Evolutionary conservation across 2,113 vertebrate species (phyloP).

Genomic region (Odontophorus gujanensis): DNA sequence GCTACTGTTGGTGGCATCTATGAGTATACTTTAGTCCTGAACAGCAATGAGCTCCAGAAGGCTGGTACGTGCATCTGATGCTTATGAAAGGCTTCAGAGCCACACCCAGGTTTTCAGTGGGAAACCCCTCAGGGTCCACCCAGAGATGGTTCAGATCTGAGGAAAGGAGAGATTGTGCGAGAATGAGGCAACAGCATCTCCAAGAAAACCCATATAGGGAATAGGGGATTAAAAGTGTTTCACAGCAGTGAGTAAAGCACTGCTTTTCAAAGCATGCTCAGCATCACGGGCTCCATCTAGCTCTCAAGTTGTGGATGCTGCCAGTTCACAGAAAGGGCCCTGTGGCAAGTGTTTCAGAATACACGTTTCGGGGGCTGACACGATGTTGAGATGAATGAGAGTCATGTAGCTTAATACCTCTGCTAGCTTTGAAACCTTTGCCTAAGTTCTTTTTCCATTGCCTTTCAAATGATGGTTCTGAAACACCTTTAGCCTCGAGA

Average conservation of each 20-base stretch:
- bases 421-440: slow-evolving; percentile 31
- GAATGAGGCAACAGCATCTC: not conserved
- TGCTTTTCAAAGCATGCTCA: not conserved
- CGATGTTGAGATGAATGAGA: slow-evolving; percentile 42
- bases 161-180: not conserved
- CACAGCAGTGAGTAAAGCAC: not conserved
- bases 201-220: not conserved
- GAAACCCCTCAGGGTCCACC: not conserved
- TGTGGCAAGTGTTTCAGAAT: not conserved
- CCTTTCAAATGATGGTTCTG: slow-evolving; percentile 27
- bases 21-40: slow-evolving; percentile 85
- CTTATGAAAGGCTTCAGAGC: not conserved
- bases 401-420: not conserved
- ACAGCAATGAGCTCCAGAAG: slow-evolving; percentile 76
- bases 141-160: not conserved
- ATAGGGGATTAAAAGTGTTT: not conserved
- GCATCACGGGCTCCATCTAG: not conserved
- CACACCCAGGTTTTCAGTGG: not conserved
- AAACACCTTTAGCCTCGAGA: slow-evolving; percentile 52
- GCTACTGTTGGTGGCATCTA: slow-evolving; percentile 87
- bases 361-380: not conserved
- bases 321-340: not conserved
- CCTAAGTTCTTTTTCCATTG: not conserved
- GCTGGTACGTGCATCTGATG: slow-evolving; percentile 56
- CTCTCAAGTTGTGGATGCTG: not conserved